Percentiles rank a stretch among this genome's conserved stretches.
phyloP scores from a whole-genome alignment of 2,797 vertebrate species.

The Thalassophryne amazonica region DNA sequence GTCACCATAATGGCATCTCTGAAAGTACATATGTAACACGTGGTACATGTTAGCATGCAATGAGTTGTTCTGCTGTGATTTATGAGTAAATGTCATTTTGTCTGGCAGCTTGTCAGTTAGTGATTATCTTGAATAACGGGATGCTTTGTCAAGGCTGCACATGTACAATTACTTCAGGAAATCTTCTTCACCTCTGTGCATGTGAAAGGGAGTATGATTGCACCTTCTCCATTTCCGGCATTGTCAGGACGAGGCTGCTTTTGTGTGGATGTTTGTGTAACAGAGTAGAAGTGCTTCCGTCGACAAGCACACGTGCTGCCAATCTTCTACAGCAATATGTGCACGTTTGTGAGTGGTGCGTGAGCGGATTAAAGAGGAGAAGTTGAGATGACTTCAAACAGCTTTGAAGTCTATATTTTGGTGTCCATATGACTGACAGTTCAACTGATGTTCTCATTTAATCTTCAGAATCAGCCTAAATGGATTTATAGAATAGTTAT shows the following conservation, averaged over 20 bases:
- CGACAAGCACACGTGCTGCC: constrained; percentile 18
- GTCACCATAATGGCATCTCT: no score
- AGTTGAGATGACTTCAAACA: constrained; percentile 16
- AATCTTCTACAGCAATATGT: constrained; percentile 34
- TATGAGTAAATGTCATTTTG: constrained; percentile 38
- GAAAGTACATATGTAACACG: no score
- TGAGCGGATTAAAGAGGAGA: constrained; percentile 36
- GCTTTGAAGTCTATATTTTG: constrained; percentile 11
- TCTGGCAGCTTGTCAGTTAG: constrained; percentile 54
- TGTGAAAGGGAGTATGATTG: constrained; percentile 6
- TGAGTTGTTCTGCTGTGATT: constrained; percentile 43
- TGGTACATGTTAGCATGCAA: no score
- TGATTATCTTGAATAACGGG: constrained; percentile 42
- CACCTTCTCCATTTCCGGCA: constrained; percentile 21
- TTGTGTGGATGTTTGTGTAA: neutral
- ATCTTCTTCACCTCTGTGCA: no score
- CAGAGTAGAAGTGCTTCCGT: constrained; percentile 18
- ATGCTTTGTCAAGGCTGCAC: neutral
- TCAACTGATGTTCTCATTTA: constrained; percentile 19
- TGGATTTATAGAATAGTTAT: constrained; percentile 25
- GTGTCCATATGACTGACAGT: constrained; percentile 19
- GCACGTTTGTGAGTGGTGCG: neutral
- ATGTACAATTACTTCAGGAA: no score
- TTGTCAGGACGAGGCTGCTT: constrained; percentile 9
- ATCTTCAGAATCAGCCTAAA: constrained; percentile 14